Evolutionary conservation across 2,113 vertebrate species (phyloP).

Genomic region (Helogale parvula): DNA sequence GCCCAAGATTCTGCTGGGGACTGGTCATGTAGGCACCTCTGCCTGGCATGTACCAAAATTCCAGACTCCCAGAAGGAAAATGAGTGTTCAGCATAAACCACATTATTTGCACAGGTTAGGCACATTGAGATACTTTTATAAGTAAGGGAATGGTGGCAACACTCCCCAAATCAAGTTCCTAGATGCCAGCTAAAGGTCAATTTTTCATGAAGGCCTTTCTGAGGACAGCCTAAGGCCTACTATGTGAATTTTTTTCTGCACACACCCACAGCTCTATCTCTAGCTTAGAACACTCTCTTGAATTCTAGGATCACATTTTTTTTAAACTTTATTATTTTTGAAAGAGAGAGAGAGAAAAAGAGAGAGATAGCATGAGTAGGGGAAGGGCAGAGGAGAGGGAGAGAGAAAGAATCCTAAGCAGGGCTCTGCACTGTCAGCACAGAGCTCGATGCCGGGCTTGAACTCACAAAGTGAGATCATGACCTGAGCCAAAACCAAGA

Average conservation of each 20-base stretch:
- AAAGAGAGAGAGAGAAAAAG: too few species aligned
- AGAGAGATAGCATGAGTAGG: too few species aligned
- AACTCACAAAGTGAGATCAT: too few species aligned
- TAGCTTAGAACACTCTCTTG: background rate
- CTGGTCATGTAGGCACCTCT: background rate
- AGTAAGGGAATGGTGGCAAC: background rate
- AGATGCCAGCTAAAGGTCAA: background rate
- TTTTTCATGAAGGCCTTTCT: background rate
- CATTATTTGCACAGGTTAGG: background rate
- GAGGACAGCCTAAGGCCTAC: background rate
- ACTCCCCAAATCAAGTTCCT: background rate
- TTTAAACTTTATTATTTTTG: too few species aligned
- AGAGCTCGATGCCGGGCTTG: too few species aligned
- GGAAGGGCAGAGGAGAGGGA: too few species aligned
- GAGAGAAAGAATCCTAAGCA: too few species aligned
- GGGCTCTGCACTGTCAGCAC: too few species aligned
- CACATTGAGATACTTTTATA: background rate
- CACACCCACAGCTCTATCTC: background rate
- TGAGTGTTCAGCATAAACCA: background rate
- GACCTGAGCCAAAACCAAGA: too few species aligned
- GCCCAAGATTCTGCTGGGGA: background rate
- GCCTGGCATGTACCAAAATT: background rate
- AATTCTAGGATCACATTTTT: background rate
- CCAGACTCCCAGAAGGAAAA: background rate
- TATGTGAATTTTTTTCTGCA: background rate